phyloP scores from a whole-genome alignment of 2,797 vertebrate species.

The Enteromius argenteus region DNA sequence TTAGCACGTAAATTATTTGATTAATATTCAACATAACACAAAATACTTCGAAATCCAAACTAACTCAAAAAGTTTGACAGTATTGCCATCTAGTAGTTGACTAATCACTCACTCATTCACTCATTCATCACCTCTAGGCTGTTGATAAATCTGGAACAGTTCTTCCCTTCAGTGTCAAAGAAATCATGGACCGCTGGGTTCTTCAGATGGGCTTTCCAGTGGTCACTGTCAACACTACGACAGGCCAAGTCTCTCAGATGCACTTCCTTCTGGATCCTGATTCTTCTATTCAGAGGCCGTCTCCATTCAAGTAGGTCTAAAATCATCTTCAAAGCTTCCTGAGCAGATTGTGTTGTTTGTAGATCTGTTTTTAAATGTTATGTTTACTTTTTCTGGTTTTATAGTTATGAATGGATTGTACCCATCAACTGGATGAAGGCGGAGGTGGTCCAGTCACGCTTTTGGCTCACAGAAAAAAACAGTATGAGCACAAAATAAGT shows the following conservation, averaged over 20 bases:
- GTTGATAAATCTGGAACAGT: accelerated
- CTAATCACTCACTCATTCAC: background rate
- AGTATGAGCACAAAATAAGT: conserved; percentile 60
- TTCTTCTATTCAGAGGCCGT: conserved; percentile 72
- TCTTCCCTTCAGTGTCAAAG: conserved; percentile 68
- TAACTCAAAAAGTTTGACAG: background rate
- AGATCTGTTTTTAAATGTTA: background rate
- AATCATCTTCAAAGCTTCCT: background rate
- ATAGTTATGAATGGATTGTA: conserved; percentile 86
- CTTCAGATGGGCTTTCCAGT: conserved; percentile 93
- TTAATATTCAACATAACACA: background rate
- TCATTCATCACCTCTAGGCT: conserved; percentile 70
- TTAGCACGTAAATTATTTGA: background rate
- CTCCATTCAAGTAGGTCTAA: conserved; percentile 78
- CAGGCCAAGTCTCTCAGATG: conserved; percentile 76
- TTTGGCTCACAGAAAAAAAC: conserved; percentile 77
- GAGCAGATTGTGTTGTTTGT: background rate
- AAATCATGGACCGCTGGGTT: conserved; percentile 90
- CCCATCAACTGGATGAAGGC: conserved; percentile 79
- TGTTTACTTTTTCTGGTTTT: background rate
- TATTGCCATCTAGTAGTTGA: conserved; percentile 31
- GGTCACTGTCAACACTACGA: conserved; percentile 79
- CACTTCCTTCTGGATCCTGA: conserved; percentile 85
- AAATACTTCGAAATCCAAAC: background rate
- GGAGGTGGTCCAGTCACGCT: accelerated